Conservation (phyloP, 1,140 invertebrate species). For the Camponotus floridanus region DNA sequence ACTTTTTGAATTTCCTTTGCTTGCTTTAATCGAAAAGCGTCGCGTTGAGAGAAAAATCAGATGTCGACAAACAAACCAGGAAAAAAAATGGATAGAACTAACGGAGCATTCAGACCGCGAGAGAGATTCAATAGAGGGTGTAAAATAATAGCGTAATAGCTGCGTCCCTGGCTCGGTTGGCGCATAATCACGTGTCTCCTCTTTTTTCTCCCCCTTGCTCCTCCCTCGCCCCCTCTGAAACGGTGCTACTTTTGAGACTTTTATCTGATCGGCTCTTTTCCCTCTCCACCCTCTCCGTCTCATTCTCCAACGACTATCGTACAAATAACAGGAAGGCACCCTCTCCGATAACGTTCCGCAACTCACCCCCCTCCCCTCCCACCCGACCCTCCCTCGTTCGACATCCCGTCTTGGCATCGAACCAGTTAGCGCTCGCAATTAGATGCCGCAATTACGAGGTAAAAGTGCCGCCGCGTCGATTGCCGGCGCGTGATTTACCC, state of each 20-base stretch:
- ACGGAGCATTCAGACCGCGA: slow-evolving; percentile 36
- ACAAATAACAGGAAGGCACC: slow-evolving; percentile 71
- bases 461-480: slow-evolving; percentile 57
- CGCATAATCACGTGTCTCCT: slow-evolving; percentile 70
- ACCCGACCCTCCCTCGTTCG: slow-evolving; percentile 41
- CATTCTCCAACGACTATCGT: slow-evolving; percentile 50
- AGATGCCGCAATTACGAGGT: slow-evolving; percentile 68
- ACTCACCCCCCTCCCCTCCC: slow-evolving; percentile 31
- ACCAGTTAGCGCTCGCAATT: slow-evolving; percentile 75
- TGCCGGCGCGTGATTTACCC: slow-evolving; percentile 51
- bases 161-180: slow-evolving; percentile 66
- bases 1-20: not conserved
- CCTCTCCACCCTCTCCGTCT: not conserved
- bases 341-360: slow-evolving; percentile 71
- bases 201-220: slow-evolving; percentile 52
- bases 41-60: slow-evolving; percentile 2
- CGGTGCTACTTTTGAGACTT: slow-evolving; percentile 75
- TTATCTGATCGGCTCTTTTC: slow-evolving; percentile 73
- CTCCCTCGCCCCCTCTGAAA: slow-evolving; percentile 55
- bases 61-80: slow-evolving; percentile 7
- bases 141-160: slow-evolving; percentile 62
- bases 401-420: slow-evolving; percentile 71
- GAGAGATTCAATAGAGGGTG: slow-evolving; percentile 54
- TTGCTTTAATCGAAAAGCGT: slow-evolving; percentile 13
- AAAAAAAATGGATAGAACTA: slow-evolving; percentile 6